Conservation (phyloP, 2,888 invertebrate genomes). For the Athripsodes cinereus region DNA sequence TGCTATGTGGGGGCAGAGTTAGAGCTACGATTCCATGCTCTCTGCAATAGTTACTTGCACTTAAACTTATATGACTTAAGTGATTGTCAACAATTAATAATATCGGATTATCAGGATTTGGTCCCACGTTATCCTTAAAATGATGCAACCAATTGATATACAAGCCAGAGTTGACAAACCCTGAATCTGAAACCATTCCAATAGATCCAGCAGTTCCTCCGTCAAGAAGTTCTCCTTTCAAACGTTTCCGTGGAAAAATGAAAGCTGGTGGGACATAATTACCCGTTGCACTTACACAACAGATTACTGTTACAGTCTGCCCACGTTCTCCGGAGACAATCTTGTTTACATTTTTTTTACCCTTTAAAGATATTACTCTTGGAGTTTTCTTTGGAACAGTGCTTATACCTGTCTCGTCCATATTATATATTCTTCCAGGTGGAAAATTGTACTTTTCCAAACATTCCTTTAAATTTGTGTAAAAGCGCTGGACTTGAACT, state of each 20-base stretch:
- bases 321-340: not conserved
- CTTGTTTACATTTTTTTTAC: not conserved
- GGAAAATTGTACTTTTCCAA: slow-evolving; percentile 1
- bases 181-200: not conserved
- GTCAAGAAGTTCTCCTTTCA: not conserved
- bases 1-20: not conserved
- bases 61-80: not conserved
- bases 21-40: not conserved
- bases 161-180: too few relatives aligned
- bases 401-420: slow-evolving; percentile 1
- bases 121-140: too few relatives aligned
- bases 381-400: slow-evolving; percentile 1
- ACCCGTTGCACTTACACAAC: not conserved
- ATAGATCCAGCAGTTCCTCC: too few relatives aligned
- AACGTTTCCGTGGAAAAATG: not conserved
- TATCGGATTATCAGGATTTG: too few relatives aligned
- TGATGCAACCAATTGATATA: too few relatives aligned
- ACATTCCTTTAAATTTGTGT: not conserved
- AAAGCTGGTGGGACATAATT: not conserved
- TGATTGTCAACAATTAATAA: not conserved
- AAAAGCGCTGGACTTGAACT: not conserved
- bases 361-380: not conserved
- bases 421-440: not conserved
- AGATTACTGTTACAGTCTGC: not conserved
- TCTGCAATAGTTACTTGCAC: not conserved